Evolutionary conservation across 2,888 invertebrate genomes (phyloP).

Genomic region (Lampropteryx suffumata): DNA sequence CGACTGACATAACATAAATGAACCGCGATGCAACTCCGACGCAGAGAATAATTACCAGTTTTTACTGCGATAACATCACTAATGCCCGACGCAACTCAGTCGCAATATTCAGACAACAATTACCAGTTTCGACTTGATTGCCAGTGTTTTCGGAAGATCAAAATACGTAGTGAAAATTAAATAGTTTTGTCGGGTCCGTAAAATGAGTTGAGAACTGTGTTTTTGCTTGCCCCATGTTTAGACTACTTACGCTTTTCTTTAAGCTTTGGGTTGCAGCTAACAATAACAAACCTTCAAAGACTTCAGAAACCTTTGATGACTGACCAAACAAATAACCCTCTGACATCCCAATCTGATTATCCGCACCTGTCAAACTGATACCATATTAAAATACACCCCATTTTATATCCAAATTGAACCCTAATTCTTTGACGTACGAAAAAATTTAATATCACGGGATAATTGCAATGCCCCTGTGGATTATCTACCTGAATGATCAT

Average conservation of each 20-base stretch:
- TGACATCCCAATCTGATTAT: constrained; percentile 63
- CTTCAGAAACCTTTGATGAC: constrained; percentile 54
- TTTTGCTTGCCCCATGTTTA: constrained; percentile 7
- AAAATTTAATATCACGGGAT: constrained; percentile 59
- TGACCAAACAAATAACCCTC: constrained; percentile 53
- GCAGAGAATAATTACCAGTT: too few relatives aligned
- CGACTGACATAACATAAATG: too few relatives aligned
- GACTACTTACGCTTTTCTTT: constrained; percentile 7
- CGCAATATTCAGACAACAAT: too few relatives aligned
- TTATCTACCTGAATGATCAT: constrained; percentile 73
- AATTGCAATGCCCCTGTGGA: constrained; percentile 68
- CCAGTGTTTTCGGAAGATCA: too few relatives aligned
- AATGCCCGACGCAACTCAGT: too few relatives aligned
- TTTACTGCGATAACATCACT: too few relatives aligned
- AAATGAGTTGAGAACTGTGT: not conserved
- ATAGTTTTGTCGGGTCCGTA: too few relatives aligned
- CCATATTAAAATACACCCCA: constrained; percentile 51
- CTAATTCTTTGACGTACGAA: constrained; percentile 28
- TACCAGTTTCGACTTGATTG: too few relatives aligned
- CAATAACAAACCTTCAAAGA: constrained; percentile 35
- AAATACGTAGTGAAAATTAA: too few relatives aligned
- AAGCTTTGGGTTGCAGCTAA: constrained; percentile 14
- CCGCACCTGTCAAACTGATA: constrained; percentile 68
- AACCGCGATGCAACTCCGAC: not conserved
- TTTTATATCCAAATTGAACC: constrained; percentile 27